Percentiles rank a stretch among this genome's conserved stretches.
These are phyloP conservation scores for Lontra canadensis DNA, from an alignment of 2,113 vertebrate genomes.

Conservation along the genomic window DNA sequence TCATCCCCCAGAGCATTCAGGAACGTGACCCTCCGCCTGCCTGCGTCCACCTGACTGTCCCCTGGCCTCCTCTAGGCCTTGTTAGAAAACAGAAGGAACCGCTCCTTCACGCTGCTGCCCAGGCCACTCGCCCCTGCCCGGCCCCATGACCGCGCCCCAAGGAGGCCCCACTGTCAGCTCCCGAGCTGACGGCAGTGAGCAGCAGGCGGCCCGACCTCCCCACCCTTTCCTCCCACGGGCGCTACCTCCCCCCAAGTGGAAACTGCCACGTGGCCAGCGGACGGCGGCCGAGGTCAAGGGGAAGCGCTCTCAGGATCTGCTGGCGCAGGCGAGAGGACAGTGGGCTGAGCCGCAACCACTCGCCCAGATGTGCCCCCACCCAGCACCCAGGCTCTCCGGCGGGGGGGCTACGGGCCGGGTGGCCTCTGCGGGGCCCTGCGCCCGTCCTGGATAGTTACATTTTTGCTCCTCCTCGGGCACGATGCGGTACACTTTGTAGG, in stretches of 20 bases:
- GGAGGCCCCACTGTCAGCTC: neutral
- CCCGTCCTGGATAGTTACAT: slow-evolving; percentile 81
- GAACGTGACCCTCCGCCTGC: neutral
- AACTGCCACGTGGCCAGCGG: slow-evolving; percentile 6
- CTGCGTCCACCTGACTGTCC: neutral
- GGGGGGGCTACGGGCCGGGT: rapidly evolving
- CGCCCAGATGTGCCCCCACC: neutral
- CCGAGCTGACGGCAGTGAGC: rapidly evolving
- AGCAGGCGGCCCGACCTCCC: neutral
- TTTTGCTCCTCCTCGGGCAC: slow-evolving; percentile 98
- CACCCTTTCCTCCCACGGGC: neutral
- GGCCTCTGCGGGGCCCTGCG: rapidly evolving
- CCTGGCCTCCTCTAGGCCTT: rapidly evolving
- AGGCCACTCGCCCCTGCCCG: neutral
- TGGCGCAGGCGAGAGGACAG: neutral
- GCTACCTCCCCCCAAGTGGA: neutral
- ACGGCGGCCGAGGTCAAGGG: neutral
- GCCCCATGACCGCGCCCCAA: rapidly evolving
- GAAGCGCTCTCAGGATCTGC: neutral
- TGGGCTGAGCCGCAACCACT: neutral
- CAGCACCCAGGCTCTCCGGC: neutral
- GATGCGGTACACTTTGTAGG: slow-evolving; percentile 98
- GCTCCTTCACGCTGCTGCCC: neutral
- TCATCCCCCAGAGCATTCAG: too few relatives aligned
- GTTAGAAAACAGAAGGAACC: neutral